Evolutionary conservation across 2,888 invertebrate species (phyloP), one percentile per base, ranked within the genome.

Genomic region (Caenorhabditis macrosperma): DNA sequence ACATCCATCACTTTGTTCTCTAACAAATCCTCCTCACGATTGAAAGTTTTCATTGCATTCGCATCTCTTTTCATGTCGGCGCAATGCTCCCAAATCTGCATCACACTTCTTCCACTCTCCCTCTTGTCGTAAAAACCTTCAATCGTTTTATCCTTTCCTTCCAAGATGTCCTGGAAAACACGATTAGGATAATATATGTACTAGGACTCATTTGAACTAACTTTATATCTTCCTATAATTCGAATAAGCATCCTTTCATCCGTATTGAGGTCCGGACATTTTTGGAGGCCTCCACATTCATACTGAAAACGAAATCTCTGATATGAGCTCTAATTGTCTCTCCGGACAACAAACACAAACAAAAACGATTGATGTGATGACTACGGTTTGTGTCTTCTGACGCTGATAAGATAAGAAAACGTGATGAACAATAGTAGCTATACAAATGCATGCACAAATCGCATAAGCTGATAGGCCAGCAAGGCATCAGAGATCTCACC

Each of bases 1-100:
- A 28, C 12, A 1, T 24, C 0, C n/a, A 46, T 28, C 24, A 7
- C 15, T 1, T 20, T 54, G 7, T 44, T 12, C 10, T n/a, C 0
- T 7, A 30, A 3, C 17, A 44, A 52, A 38, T 15, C 3, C 24
- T 33, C 6, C 63, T 44, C 55, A 88, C 88, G 77, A 20, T 88
- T 82, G 60, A 91, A 90, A 66, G 86, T 85, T n/a, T 59, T 66
- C 77, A 85, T 80, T 0, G 89, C 89, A 20, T 63, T 54, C 7
- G 69, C 59, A 74, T 91, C 90, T 26, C 84, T 79, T 54, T 82
- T 77, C 63, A 90, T 90, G 2, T 88, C 79, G 20, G 84, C 82
- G 15, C 76, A 82, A 75, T 90, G 90, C 15, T 88, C 81, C 88
- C 88, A 88, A 38, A 90, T 85, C 44, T 90, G 84, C 88, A 90